A percentile compares a stretch with the other conserved stretches of the same genome.
These are phyloP conservation scores for Lepidocyrtoides sp. DNA, from an alignment of 2,888 invertebrate species.

Conservation along the genomic window DNA sequence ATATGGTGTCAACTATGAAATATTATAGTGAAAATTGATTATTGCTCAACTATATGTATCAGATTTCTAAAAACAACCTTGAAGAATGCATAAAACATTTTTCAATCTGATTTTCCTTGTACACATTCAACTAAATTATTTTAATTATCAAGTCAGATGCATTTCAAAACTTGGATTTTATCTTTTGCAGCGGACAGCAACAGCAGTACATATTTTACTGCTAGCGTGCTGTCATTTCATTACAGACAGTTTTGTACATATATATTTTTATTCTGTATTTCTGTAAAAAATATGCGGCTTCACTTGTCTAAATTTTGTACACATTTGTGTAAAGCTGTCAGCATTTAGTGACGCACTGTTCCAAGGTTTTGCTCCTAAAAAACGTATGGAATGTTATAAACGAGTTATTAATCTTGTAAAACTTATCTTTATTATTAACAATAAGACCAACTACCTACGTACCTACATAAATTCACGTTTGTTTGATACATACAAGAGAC, in stretches of 20 bases:
- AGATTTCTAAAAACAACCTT: no score
- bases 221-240: no score
- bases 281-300: not conserved
- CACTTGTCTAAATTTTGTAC: not conserved
- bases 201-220: not conserved
- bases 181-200: not conserved
- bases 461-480: not conserved
- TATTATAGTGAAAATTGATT: slow-evolving; percentile 15
- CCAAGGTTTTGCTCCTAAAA: slow-evolving; percentile 14
- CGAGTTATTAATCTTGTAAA: slow-evolving; percentile 34
- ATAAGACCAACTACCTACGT: not conserved
- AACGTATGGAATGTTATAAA: slow-evolving; percentile 27
- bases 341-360: slow-evolving; percentile 3
- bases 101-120: slow-evolving; percentile 42
- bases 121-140: slow-evolving; percentile 16
- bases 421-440: slow-evolving; percentile 20
- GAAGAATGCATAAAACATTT: not conserved
- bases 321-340: not conserved
- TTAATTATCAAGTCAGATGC: not conserved
- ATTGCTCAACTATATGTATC: not conserved
- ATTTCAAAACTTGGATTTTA: not conserved
- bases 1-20: not conserved
- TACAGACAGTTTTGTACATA: no score
- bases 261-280: not conserved
- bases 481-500: slow-evolving; percentile 1